Evolutionary conservation across 2,888 invertebrate species (phyloP).

Genomic region (Ischnus inquisitorius): DNA sequence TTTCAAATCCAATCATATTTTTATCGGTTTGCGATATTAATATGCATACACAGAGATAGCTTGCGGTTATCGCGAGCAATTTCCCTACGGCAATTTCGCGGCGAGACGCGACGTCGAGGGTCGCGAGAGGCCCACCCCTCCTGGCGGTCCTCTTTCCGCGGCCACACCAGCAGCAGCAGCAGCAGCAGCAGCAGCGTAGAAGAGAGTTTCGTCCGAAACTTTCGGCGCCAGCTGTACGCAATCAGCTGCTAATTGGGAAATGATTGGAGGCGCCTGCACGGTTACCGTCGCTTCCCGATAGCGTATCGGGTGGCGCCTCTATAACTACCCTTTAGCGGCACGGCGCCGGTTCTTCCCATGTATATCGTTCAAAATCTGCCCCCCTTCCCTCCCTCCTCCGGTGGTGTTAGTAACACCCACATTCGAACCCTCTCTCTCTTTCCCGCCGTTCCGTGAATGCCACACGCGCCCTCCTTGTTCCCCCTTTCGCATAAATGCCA

Average conservation of each 20-base stretch:
- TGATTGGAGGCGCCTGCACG: constrained; percentile 80
- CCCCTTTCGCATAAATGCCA: constrained; percentile 45
- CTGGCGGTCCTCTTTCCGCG: neutral
- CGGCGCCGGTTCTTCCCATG: neutral
- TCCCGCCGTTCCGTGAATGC: constrained; percentile 45
- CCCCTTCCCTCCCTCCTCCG: neutral
- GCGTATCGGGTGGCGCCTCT: constrained; percentile 67
- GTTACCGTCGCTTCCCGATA: constrained; percentile 72
- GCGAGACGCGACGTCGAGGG: constrained; percentile 55
- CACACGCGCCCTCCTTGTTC: neutral
- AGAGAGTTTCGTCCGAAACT: constrained; percentile 60
- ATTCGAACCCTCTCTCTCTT: constrained; percentile 14
- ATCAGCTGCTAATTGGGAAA: constrained; percentile 84
- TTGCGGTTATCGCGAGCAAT: constrained; percentile 67
- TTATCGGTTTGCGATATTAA: constrained; percentile 42
- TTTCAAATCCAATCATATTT: constrained; percentile 41
- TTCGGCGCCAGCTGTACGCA: constrained; percentile 77
- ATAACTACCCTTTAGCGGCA: constrained; percentile 56
- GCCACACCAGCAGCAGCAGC: neutral
- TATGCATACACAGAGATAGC: constrained; percentile 48
- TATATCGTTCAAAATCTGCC: constrained; percentile 27
- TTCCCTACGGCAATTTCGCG: constrained; percentile 60
- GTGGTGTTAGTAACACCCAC: constrained; percentile 3
- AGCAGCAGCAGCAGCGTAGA: neutral
- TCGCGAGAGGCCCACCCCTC: neutral